These are phyloP conservation scores for Archilochus colubris DNA, from an alignment of 2,113 vertebrate genomes.

Conservation along the genomic window DNA sequence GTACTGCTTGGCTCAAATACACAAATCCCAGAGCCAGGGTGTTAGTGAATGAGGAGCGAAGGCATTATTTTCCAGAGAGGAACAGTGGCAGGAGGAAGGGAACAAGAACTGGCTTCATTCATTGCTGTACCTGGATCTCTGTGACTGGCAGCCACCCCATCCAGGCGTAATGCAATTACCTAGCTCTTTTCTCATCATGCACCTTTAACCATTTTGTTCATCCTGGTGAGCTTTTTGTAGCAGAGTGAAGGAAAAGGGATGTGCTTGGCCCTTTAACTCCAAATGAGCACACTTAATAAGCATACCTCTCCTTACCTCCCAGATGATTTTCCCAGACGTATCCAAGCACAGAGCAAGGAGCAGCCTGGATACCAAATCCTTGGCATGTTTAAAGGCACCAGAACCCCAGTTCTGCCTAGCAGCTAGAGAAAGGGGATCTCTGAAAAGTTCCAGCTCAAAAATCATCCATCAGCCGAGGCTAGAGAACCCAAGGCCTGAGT, in stretches of 20 bases:
- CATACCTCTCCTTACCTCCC: not conserved
- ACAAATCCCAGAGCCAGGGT: not conserved
- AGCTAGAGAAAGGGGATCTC: not conserved
- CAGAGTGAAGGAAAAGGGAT: not conserved
- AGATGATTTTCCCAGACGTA: not conserved
- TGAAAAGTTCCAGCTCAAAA: not conserved
- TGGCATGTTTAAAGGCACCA: not conserved
- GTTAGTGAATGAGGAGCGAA: not conserved
- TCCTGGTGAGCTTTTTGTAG: not conserved
- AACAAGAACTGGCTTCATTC: not conserved
- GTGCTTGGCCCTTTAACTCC: not conserved
- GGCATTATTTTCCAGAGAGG: not conserved
- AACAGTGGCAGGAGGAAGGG: rapidly evolving
- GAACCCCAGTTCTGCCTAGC: not conserved
- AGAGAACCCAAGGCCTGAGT: not conserved
- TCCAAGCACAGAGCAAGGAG: not conserved
- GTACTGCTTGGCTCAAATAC: not conserved
- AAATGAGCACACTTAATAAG: not conserved
- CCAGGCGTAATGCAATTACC: not conserved
- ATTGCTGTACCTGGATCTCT: not conserved
- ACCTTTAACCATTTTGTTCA: not conserved
- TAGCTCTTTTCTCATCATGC: not conserved
- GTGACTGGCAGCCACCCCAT: not conserved
- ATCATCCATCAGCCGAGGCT: not conserved
- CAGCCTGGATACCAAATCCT: not conserved